Percentiles rank a stretch among this genome's conserved stretches.
phyloP scores from a whole-genome alignment of 2,888 invertebrate species.

The Ecliptopera silaceata region DNA sequence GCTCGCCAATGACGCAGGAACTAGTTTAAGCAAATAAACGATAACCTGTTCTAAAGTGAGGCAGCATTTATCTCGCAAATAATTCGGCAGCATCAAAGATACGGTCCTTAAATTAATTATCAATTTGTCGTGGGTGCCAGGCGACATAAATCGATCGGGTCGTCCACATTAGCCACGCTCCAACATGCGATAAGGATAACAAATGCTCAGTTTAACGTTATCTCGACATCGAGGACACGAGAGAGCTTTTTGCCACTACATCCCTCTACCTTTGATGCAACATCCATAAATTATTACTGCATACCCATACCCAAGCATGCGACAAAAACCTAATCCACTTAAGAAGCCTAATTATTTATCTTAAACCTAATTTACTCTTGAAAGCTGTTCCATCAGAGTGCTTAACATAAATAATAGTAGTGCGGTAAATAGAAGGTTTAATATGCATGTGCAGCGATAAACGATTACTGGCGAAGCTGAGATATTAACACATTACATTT shows the following conservation, averaged over 20 bases:
- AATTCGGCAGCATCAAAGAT: conserved; percentile 78
- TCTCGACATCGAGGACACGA: conserved; percentile 80
- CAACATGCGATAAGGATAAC: conserved; percentile 79
- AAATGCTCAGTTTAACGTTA: conserved; percentile 83
- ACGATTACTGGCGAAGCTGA: conserved; percentile 50
- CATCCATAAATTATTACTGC: conserved; percentile 47
- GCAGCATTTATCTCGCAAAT: conserved; percentile 62
- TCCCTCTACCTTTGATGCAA: conserved; percentile 55
- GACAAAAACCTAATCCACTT: conserved; percentile 38
- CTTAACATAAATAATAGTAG: conserved; percentile 44
- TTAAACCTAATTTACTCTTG: conserved; percentile 30
- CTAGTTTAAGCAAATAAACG: conserved; percentile 27
- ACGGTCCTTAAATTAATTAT: conserved; percentile 79
- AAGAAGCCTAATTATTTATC: conserved; percentile 37
- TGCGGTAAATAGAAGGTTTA: conserved; percentile 55
- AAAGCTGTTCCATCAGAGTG: conserved; percentile 34
- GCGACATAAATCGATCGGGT: conserved; percentile 81
- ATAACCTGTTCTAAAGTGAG: conserved; percentile 26
- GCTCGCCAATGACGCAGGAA: conserved; percentile 9
- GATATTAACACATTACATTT: too few species aligned
- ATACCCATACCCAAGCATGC: conserved; percentile 25
- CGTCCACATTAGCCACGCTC: conserved; percentile 80
- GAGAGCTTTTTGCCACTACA: conserved; percentile 82
- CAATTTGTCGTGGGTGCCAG: conserved; percentile 82
- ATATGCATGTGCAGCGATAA: conserved; percentile 53